Evolutionary conservation across 2,888 invertebrate species (phyloP), one percentile per base, ranked within the genome.

Genomic region (Dascillus cervinus): DNA sequence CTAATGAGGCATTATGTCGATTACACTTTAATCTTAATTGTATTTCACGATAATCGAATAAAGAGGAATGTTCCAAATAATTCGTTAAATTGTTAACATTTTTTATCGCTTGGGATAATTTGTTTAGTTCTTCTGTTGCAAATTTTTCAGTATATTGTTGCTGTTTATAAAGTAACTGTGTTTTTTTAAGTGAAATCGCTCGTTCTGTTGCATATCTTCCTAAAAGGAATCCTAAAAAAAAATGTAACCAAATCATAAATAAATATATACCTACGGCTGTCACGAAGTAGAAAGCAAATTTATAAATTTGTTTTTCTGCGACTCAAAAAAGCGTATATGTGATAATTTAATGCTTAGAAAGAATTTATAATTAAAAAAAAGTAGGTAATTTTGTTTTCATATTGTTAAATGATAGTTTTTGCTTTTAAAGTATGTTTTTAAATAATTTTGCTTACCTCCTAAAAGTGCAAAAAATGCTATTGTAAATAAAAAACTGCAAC

Each of bases 401-500:
- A n/a, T n/a, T n/a, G n/a, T n/a, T n/a, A n/a, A n/a, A n/a, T n/a
- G n/a, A n/a, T n/a, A n/a, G n/a, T n/a, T n/a, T n/a, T n/a, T n/a
- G n/a, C n/a, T n/a, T n/a, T n/a, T n/a, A n/a, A n/a, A n/a, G n/a
- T n/a, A n/a, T n/a, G n/a, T n/a, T n/a, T n/a, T n/a, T n/a, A n/a
- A n/a, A n/a, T 22, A 27, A 21, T 13, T 27, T 35, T 29, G 39
- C 53, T 49, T 40, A 62, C 61, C 70, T 34, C 65, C 66, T 13
- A 70, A 48, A 4, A 69, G 41, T n/a, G 63, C 56, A 11, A 70
- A 54, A 41, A 70, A 70, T 4, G 67, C 65, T 20, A 65, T 56
- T 11, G 65, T 65, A 22, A 69, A 58, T 15, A 69, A 44, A 34
- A 67, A 61, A 35, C 69, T 69, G 39, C 66, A 64, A 37, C 67